Evolutionary conservation across 2,888 invertebrate species (phyloP), one percentile per base, ranked within the genome.

Genomic region (Drosophila leonis): DNA sequence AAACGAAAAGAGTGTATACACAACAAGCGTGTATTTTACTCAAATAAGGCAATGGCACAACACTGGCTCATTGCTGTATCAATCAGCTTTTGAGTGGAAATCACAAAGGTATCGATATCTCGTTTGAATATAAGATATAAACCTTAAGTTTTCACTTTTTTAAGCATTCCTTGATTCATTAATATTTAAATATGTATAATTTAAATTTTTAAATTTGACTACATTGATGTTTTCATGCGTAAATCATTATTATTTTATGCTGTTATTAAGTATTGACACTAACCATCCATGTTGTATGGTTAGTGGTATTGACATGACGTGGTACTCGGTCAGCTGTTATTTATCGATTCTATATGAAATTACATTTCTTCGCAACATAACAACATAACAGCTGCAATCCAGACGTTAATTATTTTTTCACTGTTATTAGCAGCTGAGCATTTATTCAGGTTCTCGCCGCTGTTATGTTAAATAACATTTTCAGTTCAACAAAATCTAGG

Each of bases 1-100:
- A 82, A 90, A 85, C 74, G 80, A 85, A 91, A 92, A 92, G 89
- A 90, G 68, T 81, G 83, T 79, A 59, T 69, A 64, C 75, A 72
- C 64, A 44, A 12, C 27, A 5, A 29, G 7, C 27, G 13, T 4
- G 12, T 9, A 33, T 29, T 1, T 13, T 65, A 37, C 13, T 24
- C 48, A 57, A 33, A 18, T 48, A 27, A 35, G 10, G 12, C 20
- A 33, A 15, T 15, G 8, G 29, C 1, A 15, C 66, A 68, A 6
- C 67, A 68, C 66, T 68, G 49, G 1, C 6, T 1, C 12, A 5
- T 39, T 15, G 1, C 39, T 24, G 27, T n/a, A 66, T 4, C 37
- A 51, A 0, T 10, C 9, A 68, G 39, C 54, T 33, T 54, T 27
- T 18, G 39, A 48, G 15, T 48, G 37, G 18, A 2, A 0, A 10